Evolutionary conservation across 2,797 vertebrate species (phyloP), one percentile per base, ranked within the genome.

Genomic region (Leuciscus waleckii): DNA sequence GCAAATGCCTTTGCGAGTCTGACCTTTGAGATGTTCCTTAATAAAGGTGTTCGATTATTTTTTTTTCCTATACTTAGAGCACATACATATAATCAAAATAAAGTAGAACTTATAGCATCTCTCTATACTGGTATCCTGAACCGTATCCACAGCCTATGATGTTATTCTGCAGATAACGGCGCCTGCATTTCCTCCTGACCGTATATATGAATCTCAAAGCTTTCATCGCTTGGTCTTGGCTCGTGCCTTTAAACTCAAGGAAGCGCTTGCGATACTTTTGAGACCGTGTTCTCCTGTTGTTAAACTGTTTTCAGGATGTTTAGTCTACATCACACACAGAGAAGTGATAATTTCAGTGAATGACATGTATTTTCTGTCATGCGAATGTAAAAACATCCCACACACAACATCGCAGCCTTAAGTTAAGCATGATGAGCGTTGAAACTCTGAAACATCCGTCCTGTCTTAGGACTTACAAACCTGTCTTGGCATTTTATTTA

Each of bases 221-320:
- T 84, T 79, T 84, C 65, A 84, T 69, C 63, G 26, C 26, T 35
- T 46, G n/a, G 41, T 78, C 23, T 51, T 32, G 37, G 37, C 83
- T 71, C 21, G 26, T 70, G 65, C 13, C 83, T 78, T 79, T 35
- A 70, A 70, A 21, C 26, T 61, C 49, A 49, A 71, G 51, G 67
- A 71, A 78, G 49, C 58, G 17, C 10, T 26, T 39, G 63, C 69
- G 46, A 61, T 43, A n/a, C 37, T 69, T 75, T 70, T 84, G 83
- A 70, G 70, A 37, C 8, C 43, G 51, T 85, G 61, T 81, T 83
- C 26, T 78, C 39, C 39, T 5, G 61, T 46, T 84, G 61, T 43
- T 17, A 17, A 81, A 65, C 81, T 70, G 35, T 71, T 58, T 65
- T 51, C 81, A 78, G 84, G 84, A 87, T 87, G 84, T 89, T 87